Evolutionary conservation across 2,113 vertebrate genomes (phyloP), one percentile per base, ranked within the genome.

Genomic region (Atractosteus spatula): DNA sequence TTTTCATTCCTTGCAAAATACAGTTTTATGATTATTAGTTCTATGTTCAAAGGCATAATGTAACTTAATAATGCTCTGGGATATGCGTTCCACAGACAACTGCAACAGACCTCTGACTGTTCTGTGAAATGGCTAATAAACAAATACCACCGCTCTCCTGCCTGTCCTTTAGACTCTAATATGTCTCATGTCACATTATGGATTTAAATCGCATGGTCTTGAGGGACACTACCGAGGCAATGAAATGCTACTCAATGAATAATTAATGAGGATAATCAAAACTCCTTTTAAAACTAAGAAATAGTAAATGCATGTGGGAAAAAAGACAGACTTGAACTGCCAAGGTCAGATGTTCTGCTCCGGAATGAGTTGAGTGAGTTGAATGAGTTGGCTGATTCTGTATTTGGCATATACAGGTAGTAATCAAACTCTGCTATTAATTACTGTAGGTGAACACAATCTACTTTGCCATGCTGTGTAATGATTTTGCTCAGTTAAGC

Each of bases 51-150:
- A 65, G 62, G 29, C 3, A 65, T 29, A 43, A 4, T 29, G 8
- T 65, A 3, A 65, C 41, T 65, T 65, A 65, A 65, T 65, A 65
- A 41, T 16, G 61, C 61, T 16, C 17, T 41, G 12, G 29, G 62
- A 17, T n/a, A 29, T 29, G 41, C 41, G 29, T 65, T 65, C 62
- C 7, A 62, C 7, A 16, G 7, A 62, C 59, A 62, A 8, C 7
- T 41, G n/a, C 12, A 41, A 65, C 17, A 43, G 62, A 65, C 41
- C 16, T 65, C 29, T 41, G 17, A 16, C 62, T 17, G 29, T 65
- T 65, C 62, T 65, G 29, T 41, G 62, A 65, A 65, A 41, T 8
- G 41, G 10, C 17, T 65, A 65, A 65, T 41, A 65, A 41, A 65
- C 41, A 65, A n/a, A 65, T 17, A 17, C 2, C 8, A 29, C n/a